A percentile compares a stretch with the other conserved stretches of the same genome.
phyloP scores from a whole-genome alignment of 2,113 vertebrate genomes.

The Felis chaus region DNA sequence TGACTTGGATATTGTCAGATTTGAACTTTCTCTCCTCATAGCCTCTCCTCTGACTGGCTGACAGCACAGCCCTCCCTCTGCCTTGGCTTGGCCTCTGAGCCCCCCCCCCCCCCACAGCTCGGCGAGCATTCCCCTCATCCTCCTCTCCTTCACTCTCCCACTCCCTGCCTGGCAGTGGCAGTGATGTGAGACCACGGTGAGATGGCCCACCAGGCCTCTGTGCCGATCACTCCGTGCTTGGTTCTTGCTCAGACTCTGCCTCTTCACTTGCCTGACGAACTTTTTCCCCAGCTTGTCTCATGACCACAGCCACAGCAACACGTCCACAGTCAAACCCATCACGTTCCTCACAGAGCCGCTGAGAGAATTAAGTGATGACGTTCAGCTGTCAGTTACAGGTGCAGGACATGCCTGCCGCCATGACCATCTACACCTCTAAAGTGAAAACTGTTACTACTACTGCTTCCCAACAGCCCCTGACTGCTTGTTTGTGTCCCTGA shows the following conservation, averaged over 20 bases:
- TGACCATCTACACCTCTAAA: rapidly evolving
- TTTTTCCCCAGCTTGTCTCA: neutral
- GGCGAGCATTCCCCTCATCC: rapidly evolving
- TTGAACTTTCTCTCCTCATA: neutral
- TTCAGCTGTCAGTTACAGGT: neutral
- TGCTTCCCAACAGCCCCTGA: neutral
- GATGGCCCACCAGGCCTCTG: neutral
- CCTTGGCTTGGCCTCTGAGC: neutral
- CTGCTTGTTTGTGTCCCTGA: rapidly evolving
- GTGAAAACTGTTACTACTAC: rapidly evolving
- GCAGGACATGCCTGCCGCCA: rapidly evolving
- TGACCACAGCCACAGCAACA: neutral
- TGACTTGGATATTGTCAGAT: neutral
- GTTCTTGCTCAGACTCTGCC: neutral
- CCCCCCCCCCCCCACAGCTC: rapidly evolving
- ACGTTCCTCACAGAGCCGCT: neutral
- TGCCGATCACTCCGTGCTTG: neutral
- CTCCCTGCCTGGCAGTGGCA: neutral
- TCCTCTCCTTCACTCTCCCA: no score
- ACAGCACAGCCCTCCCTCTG: neutral
- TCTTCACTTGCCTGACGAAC: neutral
- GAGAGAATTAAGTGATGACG: no score
- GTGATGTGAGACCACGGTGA: no score
- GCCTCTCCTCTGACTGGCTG: neutral
- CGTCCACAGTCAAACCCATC: neutral